These are phyloP conservation scores for Sycophila sp. DNA, from an alignment of 1,140 invertebrate genomes.

Conservation along the genomic window DNA sequence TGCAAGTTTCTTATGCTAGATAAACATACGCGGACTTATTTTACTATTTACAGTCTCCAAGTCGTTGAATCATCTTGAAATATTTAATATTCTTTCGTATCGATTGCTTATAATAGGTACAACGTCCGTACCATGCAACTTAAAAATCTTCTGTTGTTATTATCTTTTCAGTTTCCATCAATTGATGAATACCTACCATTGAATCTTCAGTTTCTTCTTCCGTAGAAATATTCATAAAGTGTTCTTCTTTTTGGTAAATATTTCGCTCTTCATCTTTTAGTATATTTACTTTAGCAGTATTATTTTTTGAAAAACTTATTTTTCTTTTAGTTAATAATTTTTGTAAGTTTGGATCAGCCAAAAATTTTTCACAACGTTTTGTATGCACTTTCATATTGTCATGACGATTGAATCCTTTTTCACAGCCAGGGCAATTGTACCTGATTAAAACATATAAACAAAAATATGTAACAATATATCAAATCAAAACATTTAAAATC, in stretches of 20 bases:
- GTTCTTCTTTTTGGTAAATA: constrained; percentile 25
- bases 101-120: too few relatives aligned
- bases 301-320: constrained; percentile 31
- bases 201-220: background rate
- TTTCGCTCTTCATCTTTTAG: constrained; percentile 29
- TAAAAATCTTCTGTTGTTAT: background rate
- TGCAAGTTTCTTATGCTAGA: too few relatives aligned
- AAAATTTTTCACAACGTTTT: constrained; percentile 47
- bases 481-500: background rate
- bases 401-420: constrained; percentile 50
- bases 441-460: constrained; percentile 43
- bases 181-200: background rate
- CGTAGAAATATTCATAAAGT: background rate
- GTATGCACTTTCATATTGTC: constrained; percentile 58
- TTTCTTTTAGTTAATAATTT: constrained; percentile 36
- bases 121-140: background rate
- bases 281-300: background rate
- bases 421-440: constrained; percentile 50
- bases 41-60: too few relatives aligned
- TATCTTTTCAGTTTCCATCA: background rate
- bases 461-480: constrained; percentile 7
- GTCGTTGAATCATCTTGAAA: too few relatives aligned
- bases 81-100: too few relatives aligned
- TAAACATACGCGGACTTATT: too few relatives aligned
- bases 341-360: constrained; percentile 43